Evolutionary conservation across 2,888 invertebrate genomes (phyloP), one percentile per base, ranked within the genome.

Genomic region (Sinodicranocentrus sp.): DNA sequence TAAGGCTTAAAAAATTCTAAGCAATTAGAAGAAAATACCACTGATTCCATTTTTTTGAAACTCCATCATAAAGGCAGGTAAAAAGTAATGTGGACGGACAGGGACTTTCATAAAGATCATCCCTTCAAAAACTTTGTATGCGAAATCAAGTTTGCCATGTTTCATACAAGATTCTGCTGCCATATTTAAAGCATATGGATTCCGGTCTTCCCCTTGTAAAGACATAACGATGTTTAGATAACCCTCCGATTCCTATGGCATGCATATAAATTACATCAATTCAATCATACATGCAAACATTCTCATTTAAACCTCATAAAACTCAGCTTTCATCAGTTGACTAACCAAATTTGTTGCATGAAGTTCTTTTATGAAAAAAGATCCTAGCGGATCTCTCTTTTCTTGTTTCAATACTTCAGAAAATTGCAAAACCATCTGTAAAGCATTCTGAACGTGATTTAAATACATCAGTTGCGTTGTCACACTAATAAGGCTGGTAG

Each of bases 31-130:
- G n/a, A n/a, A n/a, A 68, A 25, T 13, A 85, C 85, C 85, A 5
- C 23, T 28, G n/a, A 63, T 25, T 39, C 84, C 85, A 28, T 44
- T 65, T 33, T 82, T 48, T 19, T 43, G 33, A 10, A 80, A 67
- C 17, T n/a, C n/a, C n/a, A n/a, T n/a, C n/a, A n/a, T n/a, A 76
- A 70, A 26, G 33, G 59, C 61, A 1, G 85, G 85, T 15, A 73
- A 39, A 39, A 84, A 87, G 54, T 82, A 87, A 52, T 87, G 87
- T 0, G 87, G 84, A 19, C 87, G 73, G 39, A 87, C 25, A 1
- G 80, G 78, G 6, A 85, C 10, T 13, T 70, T 44, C 19, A 43
- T 65, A 2, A 75, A 23, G 6, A 54, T 10, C 84, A 87, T 85
- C 23, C 25, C 65, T 65, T 84, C 80, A 57, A 76, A 84, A 2